Conservation (phyloP, 2,888 invertebrate genomes). For the Tetragonisca angustula region DNA sequence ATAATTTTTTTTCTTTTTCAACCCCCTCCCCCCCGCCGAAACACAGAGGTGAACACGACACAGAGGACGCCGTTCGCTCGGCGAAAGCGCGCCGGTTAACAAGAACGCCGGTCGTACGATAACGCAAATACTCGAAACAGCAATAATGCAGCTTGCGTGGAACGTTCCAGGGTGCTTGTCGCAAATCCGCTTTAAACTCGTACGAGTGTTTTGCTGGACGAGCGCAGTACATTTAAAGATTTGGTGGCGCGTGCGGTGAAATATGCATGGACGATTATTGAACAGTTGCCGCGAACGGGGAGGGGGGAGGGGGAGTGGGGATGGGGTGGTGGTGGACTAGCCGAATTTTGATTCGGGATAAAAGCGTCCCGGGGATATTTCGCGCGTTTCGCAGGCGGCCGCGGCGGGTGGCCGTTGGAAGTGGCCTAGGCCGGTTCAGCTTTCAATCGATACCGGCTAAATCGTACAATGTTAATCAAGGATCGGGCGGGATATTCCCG, state of each 20-base stretch:
- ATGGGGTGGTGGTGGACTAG: neutral
- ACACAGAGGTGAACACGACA: neutral
- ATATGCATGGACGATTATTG: constrained; percentile 72
- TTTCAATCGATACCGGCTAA: constrained; percentile 40
- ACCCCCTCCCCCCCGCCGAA: too few relatives aligned
- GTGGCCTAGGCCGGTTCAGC: neutral
- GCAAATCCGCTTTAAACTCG: constrained; percentile 70
- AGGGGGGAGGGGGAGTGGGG: neutral
- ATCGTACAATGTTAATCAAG: constrained; percentile 23
- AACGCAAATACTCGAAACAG: constrained; percentile 34
- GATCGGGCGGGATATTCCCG: neutral
- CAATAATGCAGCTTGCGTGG: constrained; percentile 10
- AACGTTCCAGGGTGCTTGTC: constrained; percentile 21
- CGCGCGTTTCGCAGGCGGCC: constrained; percentile 16
- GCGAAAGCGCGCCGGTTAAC: neutral
- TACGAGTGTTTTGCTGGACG: constrained; percentile 61
- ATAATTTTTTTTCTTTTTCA: neutral
- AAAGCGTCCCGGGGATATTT: constrained; percentile 53
- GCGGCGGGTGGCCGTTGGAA: constrained; percentile 3
- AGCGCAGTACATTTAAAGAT: constrained; percentile 67
- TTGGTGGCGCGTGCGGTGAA: constrained; percentile 68
- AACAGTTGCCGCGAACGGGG: constrained; percentile 63
- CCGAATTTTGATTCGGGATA: constrained; percentile 67
- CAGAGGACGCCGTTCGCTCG: neutral
- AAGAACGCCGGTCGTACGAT: neutral